These are phyloP conservation scores for Oreochromis spilurus DNA, from an alignment of 2,113 vertebrate genomes.

Conservation along the genomic window DNA sequence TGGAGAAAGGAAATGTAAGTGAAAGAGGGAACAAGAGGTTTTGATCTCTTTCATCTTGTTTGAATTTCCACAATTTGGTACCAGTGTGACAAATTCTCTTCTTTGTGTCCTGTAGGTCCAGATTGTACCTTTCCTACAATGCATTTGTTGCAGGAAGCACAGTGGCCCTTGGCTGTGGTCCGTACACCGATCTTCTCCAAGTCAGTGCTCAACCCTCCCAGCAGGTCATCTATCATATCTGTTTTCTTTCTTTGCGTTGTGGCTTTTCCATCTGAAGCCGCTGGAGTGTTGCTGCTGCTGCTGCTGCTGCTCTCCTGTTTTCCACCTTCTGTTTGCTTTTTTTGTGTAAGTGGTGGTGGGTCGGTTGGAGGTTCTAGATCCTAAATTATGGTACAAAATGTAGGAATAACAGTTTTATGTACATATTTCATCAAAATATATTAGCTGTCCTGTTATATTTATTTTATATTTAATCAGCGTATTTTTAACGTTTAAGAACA, in stretches of 20 bases:
- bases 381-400: conserved; percentile 24
- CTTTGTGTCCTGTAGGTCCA: neutral
- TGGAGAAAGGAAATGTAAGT: conserved; percentile 2
- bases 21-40: neutral
- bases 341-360: conserved; percentile 43
- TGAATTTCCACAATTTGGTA: neutral
- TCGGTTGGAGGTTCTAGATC: neutral
- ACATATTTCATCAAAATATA: neutral
- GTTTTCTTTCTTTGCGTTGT: conserved; percentile 2
- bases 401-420: neutral
- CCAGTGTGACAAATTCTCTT: neutral
- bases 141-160: conserved; percentile 80
- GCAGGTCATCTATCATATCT: conserved; percentile 77
- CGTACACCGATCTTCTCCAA: conserved; percentile 84
- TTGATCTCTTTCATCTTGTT: neutral
- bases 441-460: neutral
- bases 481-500: neutral
- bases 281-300: neutral
- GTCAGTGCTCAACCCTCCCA: conserved; percentile 80
- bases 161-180: conserved; percentile 76
- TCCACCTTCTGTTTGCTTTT: conserved; percentile 8
- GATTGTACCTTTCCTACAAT: conserved; percentile 82
- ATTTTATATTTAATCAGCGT: neutral
- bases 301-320: neutral
- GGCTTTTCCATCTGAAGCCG: neutral